A percentile compares a stretch with the other conserved stretches of the same genome.
These are phyloP conservation scores for Cinclus cinclus DNA, from an alignment of 2,113 vertebrate species.

Conservation along the genomic window DNA sequence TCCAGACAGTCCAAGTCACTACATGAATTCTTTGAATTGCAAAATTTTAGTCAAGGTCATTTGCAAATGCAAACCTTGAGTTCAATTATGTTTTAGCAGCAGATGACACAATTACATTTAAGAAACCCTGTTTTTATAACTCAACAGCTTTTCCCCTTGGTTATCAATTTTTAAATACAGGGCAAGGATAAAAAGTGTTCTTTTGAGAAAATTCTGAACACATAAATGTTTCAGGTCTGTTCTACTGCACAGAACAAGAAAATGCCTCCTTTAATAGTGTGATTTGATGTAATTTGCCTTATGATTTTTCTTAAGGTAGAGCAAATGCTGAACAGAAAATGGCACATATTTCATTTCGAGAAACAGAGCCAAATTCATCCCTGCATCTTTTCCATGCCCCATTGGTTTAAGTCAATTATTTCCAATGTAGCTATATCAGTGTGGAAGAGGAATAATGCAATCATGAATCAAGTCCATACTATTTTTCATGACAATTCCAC, in stretches of 20 bases:
- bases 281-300: conserved; percentile 64
- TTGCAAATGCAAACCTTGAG: conserved; percentile 54
- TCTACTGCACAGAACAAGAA: conserved; percentile 11
- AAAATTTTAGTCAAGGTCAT: conserved; percentile 70
- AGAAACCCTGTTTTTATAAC: background rate
- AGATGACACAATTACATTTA: conserved; percentile 66
- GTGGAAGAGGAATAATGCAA: conserved; percentile 45
- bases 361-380: conserved; percentile 38
- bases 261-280: conserved; percentile 41
- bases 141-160: conserved; percentile 56
- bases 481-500: conserved; percentile 68
- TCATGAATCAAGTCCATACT: conserved; percentile 27
- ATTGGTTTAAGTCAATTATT: conserved; percentile 44
- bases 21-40: conserved; percentile 47
- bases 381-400: conserved; percentile 38
- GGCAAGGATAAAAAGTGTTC: conserved; percentile 31
- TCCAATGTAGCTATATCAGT: conserved; percentile 12
- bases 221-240: conserved; percentile 44
- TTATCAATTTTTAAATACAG: conserved; percentile 76
- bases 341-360: conserved; percentile 47
- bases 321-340: conserved; percentile 50
- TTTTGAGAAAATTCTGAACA: conserved; percentile 68
- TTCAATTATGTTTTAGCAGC: conserved; percentile 53
- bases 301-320: conserved; percentile 61
- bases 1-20: conserved; percentile 47